Evolutionary conservation across 2,113 vertebrate species (phyloP).

Genomic region (Myxocyprinus asiaticus): DNA sequence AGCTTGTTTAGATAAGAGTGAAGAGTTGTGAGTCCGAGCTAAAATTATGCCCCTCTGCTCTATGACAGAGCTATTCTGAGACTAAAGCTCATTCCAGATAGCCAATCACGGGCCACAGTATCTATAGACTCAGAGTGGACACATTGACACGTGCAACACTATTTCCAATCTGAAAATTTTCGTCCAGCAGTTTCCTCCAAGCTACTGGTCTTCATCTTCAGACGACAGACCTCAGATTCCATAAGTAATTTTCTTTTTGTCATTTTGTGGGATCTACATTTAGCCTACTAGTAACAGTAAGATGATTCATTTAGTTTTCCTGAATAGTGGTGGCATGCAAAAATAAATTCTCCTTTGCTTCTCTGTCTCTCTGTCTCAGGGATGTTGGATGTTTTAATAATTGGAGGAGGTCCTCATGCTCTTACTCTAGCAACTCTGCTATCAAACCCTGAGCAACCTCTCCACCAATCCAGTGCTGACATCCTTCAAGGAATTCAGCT

Average conservation of each 20-base stretch:
- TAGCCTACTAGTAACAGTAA: background rate
- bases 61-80: conserved; percentile 51
- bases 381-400: conserved; percentile 73
- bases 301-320: background rate
- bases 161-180: conserved; percentile 5
- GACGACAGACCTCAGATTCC: background rate
- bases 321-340: background rate
- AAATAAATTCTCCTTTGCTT: background rate
- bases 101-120: conserved; percentile 38
- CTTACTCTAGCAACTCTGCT: conserved; percentile 74
- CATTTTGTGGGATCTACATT: background rate
- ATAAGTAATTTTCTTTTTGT: background rate
- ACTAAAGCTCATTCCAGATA: background rate
- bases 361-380: conserved; percentile 18
- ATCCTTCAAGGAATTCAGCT: conserved; percentile 53
- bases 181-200: background rate
- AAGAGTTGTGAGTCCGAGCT: background rate
- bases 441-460: conserved; percentile 49
- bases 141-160: background rate
- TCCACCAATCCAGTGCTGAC: background rate
- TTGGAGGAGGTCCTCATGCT: conserved; percentile 76
- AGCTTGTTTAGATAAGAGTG: conserved; percentile 25
- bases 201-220: background rate
- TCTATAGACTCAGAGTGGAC: conserved; percentile 36
- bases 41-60: conserved; percentile 8